Conservation (phyloP, 2,888 invertebrate species). For the Nudaria mundana region DNA sequence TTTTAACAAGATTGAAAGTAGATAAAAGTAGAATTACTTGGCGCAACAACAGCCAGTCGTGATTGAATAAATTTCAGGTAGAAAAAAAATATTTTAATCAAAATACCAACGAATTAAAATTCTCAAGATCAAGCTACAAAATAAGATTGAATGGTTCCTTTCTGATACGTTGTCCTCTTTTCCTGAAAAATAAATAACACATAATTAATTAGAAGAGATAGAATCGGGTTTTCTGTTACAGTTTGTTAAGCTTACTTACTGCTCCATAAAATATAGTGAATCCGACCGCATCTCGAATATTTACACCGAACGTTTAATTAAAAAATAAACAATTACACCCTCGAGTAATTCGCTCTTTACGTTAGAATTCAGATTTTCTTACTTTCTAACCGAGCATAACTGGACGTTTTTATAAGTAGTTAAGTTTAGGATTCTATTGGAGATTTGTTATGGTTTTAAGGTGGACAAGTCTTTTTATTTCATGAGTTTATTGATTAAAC, state of each 20-base stretch:
- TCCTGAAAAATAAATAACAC: slow-evolving; percentile 13
- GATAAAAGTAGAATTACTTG: no score
- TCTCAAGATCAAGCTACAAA: no score
- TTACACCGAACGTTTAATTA: slow-evolving; percentile 38
- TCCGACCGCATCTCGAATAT: slow-evolving; percentile 28
- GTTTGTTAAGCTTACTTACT: slow-evolving; percentile 41
- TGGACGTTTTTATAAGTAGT: no score
- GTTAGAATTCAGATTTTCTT: neutral
- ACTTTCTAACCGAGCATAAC: neutral
- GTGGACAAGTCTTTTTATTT: no score
- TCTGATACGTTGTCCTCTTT: slow-evolving; percentile 3
- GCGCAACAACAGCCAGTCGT: no score
- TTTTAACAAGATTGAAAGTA: no score
- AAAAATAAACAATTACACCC: slow-evolving; percentile 26
- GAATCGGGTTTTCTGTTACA: slow-evolving; percentile 37
- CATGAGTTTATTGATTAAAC: no score
- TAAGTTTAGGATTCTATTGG: no score
- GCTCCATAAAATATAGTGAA: slow-evolving; percentile 35
- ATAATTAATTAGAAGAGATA: slow-evolving; percentile 24
- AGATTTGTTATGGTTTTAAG: no score
- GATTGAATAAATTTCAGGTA: no score
- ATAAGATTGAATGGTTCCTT: no score
- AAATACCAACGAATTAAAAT: neutral
- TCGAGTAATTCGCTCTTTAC: neutral
- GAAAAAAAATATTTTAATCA: no score